These are phyloP conservation scores for Selenia dentaria DNA, from an alignment of 2,888 invertebrate species.

Conservation along the genomic window DNA sequence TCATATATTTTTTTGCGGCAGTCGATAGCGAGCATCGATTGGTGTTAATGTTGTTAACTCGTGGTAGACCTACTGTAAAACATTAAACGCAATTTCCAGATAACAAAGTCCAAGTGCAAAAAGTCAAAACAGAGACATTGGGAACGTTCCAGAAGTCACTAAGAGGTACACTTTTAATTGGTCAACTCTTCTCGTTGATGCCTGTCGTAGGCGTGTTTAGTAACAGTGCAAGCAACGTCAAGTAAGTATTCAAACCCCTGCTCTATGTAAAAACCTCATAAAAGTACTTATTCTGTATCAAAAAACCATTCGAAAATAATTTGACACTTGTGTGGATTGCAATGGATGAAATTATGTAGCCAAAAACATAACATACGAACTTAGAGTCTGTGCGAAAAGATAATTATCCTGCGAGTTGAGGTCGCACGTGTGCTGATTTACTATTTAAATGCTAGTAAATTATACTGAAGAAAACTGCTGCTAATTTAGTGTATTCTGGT, in stretches of 20 bases:
- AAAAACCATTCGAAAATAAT: no score
- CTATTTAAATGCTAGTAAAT: no score
- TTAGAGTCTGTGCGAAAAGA: not conserved
- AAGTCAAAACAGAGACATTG: conserved; percentile 35
- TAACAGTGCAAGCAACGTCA: conserved; percentile 46
- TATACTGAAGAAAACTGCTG: no score
- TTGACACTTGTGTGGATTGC: no score
- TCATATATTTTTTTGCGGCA: not conserved
- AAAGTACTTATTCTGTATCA: no score
- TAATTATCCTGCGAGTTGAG: no score
- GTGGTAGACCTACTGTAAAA: no score
- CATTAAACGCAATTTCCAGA: no score
- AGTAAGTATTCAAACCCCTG: conserved; percentile 46
- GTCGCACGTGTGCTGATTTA: no score
- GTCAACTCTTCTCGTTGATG: conserved; percentile 65
- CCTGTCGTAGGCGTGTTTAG: conserved; percentile 60
- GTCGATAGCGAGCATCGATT: not conserved
- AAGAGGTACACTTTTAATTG: conserved; percentile 55
- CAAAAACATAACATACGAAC: not conserved
- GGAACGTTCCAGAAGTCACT: conserved; percentile 60
- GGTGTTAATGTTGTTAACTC: no score
- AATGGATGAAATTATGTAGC: not conserved
- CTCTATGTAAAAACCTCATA: not conserved
- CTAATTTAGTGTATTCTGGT: no score
- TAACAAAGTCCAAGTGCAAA: conserved; percentile 56